These are phyloP conservation scores for Gallinago paraguaiae DNA, from an alignment of 2,113 vertebrate species.

Conservation along the genomic window DNA sequence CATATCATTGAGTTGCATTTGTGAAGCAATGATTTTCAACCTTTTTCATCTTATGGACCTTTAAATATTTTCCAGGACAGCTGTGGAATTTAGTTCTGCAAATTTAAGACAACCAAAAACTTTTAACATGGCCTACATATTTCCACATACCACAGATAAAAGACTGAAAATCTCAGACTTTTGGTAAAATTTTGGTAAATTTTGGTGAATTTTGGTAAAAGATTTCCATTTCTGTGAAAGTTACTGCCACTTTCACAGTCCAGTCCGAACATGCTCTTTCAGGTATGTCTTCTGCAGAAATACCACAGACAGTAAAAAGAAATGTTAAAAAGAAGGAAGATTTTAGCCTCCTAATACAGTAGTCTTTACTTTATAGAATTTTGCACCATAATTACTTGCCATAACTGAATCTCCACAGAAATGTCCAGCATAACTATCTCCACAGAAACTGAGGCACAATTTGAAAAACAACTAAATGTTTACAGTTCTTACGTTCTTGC, in stretches of 20 bases:
- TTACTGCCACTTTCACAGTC: neutral
- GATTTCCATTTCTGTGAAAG: neutral
- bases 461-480: neutral
- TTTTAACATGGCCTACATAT: neutral
- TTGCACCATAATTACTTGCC: neutral
- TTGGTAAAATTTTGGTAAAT: neutral
- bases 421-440: neutral
- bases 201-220: neutral
- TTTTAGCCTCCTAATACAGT: neutral
- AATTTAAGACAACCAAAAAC: neutral
- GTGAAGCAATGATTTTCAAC: neutral
- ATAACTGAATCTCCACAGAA: neutral
- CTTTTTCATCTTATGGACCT: neutral
- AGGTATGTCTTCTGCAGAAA: neutral
- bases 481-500: too few relatives aligned
- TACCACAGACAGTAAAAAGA: neutral
- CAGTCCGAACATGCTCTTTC: neutral
- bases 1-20: neutral
- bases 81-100: neutral
- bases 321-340: neutral
- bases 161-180: neutral
- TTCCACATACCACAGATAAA: neutral
- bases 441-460: fast-evolving
- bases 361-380: neutral
- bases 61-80: neutral